Base-by-base conservation (phyloP, 2,797 vertebrate genomes). In the Erpetoichthys calabaricus region DNA sequence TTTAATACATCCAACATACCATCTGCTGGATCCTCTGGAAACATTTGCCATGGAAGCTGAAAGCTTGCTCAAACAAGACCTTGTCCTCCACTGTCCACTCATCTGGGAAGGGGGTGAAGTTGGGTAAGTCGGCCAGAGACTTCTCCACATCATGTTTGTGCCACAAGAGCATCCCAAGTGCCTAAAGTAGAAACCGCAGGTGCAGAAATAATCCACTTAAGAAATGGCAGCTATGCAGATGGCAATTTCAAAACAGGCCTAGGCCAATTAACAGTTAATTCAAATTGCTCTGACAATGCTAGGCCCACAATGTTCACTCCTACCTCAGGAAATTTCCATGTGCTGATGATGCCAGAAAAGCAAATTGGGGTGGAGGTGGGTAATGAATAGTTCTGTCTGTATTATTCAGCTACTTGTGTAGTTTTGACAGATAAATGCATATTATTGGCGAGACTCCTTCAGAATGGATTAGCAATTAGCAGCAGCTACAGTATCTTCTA, bases 1-100 rank as follows among this genome's bases (percentile, higher is more conserved):
- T 7, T n/a, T 45, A 5, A 3, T 3, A 6, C 6, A 25, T 57
- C 51, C 55, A 6, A 9, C 78, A 76, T 71, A 93, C 91, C 92
- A 96, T 96, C 81, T 96, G 91, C 69, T 95, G 92, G 69, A 95
- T 96, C 62, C 92, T 85, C 65, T 92, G 89, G 70, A 96, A 96
- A 75, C 91, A 92, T 69, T 96, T 96, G 62, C 92, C 92, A 0
- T 96, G 92, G 76, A 92, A 95, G 70, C 92, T 91, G 72, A 95
- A 96, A 47, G 92, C 92, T 68, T 96, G 92, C 59, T 96, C 92
- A 3, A 96, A 96, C 58, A 96, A 73, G 57, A 96, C 92, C 68
- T 92, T 94, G 65, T 95, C 92, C 77, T 95, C 92, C 3, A 94
- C 84, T 0, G 87, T 93, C 92, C 92, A 96, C 77, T 96, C 92